Conservation (phyloP, 1,140 invertebrate species). For the Cecropterus lyciades region DNA sequence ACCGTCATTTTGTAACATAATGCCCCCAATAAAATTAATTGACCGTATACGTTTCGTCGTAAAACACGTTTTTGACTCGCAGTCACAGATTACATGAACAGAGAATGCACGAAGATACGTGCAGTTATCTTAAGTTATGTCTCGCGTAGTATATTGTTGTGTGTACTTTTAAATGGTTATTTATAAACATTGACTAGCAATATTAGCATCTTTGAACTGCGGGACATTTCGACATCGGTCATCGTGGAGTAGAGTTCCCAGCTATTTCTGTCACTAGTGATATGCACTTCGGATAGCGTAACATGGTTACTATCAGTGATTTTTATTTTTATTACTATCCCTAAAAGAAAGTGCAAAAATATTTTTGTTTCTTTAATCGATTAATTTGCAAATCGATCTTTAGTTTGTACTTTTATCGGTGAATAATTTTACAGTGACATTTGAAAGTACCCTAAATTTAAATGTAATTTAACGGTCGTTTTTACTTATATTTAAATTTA, state of each 20-base stretch:
- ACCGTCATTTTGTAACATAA: constrained; percentile 43
- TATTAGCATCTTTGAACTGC: constrained; percentile 45
- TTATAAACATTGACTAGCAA: constrained; percentile 51
- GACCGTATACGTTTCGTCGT: constrained; percentile 9
- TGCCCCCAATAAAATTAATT: constrained; percentile 50
- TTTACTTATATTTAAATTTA: too few species aligned
- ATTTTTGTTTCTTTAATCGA: too few species aligned
- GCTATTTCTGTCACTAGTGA: constrained; percentile 31
- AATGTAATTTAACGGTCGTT: too few species aligned
- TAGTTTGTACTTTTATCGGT: too few species aligned
- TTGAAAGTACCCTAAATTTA: too few species aligned
- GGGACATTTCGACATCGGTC: constrained; percentile 67
- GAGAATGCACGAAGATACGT: not conserved
- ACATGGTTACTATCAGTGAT: constrained; percentile 59
- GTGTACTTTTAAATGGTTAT: constrained; percentile 42
- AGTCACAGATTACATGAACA: constrained; percentile 8
- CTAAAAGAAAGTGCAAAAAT: too few species aligned
- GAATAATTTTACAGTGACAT: too few species aligned
- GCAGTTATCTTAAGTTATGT: constrained; percentile 50
- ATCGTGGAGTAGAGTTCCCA: constrained; percentile 39
- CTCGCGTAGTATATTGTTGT: constrained; percentile 39
- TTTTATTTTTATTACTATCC: constrained; percentile 38
- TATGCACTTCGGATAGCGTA: constrained; percentile 50
- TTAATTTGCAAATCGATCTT: too few species aligned
- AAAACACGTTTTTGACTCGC: constrained; percentile 5